Base-by-base conservation (phyloP, 2,113 vertebrate genomes). In the Cinclus cinclus region DNA sequence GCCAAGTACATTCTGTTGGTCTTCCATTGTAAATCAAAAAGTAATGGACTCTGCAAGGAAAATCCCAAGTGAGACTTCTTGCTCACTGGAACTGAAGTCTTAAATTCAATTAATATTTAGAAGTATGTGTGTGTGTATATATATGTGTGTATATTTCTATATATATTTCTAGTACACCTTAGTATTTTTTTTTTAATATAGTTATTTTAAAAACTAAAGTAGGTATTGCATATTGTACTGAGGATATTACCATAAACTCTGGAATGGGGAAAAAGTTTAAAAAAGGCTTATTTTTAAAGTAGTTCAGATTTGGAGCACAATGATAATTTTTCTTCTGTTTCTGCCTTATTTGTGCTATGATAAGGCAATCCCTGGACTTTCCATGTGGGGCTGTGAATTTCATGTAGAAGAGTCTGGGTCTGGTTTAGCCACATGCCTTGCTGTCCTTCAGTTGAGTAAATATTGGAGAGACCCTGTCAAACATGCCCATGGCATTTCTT, bases 1-100 rank as follows among this genome's bases (percentile, higher is more conserved):
- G 60, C 62, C 82, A 60, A 93, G 70, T 50, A 47, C 24, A 49
- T 56, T 94, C 86, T 97, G 76, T 85, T 96, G 81, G 86, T 91
- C 75, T 92, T 87, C 49, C 76, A 15, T 74, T 46, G 7, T 96
- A 97, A 97, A 96, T 97, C 91, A 97, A 78, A 91, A 87, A 77
- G 47, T 67, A 55, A 76, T 18, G 13, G 86, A 50, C 49, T 73
- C 27, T 80, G 33, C 52, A 94, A 94, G 82, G 81, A 82, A 76
- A 89, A 88, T 83, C 28, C 31, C 28, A 52, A 68, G 59, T 41
- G 59, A 81, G 58, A 50, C 63, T 81, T 96, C 58, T 55, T 85
- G 41, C 64, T 63, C 10, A 21, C 27, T 76, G n/a, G 52, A 77
- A 83, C 96, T 63, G 30, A 47, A 63, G 53, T 19, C 68, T 78